Evolutionary conservation across 2,113 vertebrate genomes (phyloP).

Genomic region (Crocuta crocuta): DNA sequence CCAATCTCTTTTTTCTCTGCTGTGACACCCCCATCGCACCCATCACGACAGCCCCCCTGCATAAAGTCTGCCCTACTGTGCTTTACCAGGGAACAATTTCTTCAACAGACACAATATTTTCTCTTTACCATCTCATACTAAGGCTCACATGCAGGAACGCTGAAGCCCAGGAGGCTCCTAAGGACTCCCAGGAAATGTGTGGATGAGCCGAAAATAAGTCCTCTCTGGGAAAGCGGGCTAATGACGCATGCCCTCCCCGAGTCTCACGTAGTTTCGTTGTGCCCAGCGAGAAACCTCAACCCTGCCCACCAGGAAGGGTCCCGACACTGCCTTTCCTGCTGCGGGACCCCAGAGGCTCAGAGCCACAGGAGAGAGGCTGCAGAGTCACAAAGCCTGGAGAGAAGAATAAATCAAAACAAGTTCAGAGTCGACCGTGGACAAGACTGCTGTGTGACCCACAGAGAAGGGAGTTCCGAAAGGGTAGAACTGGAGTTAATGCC

Average conservation of each 20-base stretch:
- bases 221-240: not conserved
- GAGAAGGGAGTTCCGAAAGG: not conserved
- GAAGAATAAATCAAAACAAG: not conserved
- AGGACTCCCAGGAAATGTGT: not conserved
- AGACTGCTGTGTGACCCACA: not conserved
- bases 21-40: not conserved
- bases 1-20: not conserved
- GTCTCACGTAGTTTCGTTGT: not conserved
- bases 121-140: not conserved
- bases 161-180: not conserved
- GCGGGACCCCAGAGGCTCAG: not conserved
- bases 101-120: not conserved
- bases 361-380: not conserved
- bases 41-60: not conserved
- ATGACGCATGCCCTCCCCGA: accelerated
- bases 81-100: not conserved
- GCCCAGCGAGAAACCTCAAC: not conserved
- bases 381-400: not conserved
- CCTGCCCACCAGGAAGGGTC: not conserved
- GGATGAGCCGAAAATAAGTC: not conserved
- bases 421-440: not conserved
- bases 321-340: not conserved
- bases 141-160: not conserved
- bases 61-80: not conserved
- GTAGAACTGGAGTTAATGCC: not conserved